Conservation (phyloP, 1,140 invertebrate species). For the Trissolcus basalis region DNA sequence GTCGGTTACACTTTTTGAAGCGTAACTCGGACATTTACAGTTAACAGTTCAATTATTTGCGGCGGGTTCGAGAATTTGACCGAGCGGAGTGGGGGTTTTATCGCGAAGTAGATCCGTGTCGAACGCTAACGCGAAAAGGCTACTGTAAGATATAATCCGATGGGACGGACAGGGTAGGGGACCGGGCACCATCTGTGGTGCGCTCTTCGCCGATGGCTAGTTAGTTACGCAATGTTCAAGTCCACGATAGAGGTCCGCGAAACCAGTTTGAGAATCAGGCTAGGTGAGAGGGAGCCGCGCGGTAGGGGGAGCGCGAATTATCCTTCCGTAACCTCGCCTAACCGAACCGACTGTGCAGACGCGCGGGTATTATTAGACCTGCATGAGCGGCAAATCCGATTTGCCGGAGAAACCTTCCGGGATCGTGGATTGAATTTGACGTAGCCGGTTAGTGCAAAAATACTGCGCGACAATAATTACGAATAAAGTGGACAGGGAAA, state of each 20-base stretch:
- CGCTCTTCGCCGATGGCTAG: conserved; percentile 48
- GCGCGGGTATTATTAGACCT: conserved; percentile 52
- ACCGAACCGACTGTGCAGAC: conserved; percentile 35
- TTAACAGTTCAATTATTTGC: conserved; percentile 14
- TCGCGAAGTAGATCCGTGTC: conserved; percentile 50
- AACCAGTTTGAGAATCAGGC: conserved; percentile 68
- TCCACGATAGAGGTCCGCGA: conserved; percentile 58
- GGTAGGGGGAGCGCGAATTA: conserved; percentile 36
- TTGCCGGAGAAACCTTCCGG: conserved; percentile 44
- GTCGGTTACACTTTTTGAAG: neutral
- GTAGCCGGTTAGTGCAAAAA: conserved; percentile 14
- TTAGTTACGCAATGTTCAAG: conserved; percentile 61
- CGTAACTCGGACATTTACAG: conserved; percentile 1
- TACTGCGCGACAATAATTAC: conserved; percentile 12
- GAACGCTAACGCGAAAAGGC: conserved; percentile 57
- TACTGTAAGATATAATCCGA: conserved; percentile 47
- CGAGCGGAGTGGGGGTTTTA: conserved; percentile 35
- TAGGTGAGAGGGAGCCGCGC: conserved; percentile 53
- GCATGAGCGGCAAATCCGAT: conserved; percentile 46
- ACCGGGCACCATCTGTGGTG: conserved; percentile 47
- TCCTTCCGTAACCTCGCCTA: conserved; percentile 61
- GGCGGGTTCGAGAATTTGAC: conserved; percentile 3
- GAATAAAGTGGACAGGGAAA: conserved; percentile 1
- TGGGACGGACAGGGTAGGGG: conserved; percentile 4
- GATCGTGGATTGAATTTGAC: conserved; percentile 37